Percentiles rank a stretch among this genome's conserved stretches.
These are phyloP conservation scores for Microchrysa polita DNA, from an alignment of 2,888 invertebrate species.

Conservation along the genomic window DNA sequence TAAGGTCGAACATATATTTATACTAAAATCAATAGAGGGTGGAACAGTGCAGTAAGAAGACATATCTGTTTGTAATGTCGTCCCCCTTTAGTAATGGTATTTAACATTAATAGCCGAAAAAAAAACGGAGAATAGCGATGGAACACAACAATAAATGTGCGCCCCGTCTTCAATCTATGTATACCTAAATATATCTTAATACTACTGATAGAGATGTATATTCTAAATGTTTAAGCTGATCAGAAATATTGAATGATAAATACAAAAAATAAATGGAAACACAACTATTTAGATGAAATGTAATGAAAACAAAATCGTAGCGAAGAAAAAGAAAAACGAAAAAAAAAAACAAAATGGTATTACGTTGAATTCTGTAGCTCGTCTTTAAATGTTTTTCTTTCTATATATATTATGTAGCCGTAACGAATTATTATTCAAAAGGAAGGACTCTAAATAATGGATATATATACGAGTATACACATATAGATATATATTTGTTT, in stretches of 20 bases:
- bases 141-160: not conserved
- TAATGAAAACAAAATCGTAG: not conserved
- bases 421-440: not conserved
- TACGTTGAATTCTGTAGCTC: not conserved
- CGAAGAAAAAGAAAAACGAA: not conserved
- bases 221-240: slow-evolving; percentile 27
- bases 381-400: not conserved
- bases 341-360: not conserved
- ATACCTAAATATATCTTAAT: slow-evolving; percentile 34
- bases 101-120: not conserved
- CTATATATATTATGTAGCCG: not conserved
- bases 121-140: not conserved
- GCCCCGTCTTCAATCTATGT: slow-evolving; percentile 19
- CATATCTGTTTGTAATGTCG: not conserved
- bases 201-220: slow-evolving; percentile 29
- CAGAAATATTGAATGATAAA: not conserved
- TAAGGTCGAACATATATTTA: not conserved
- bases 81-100: not conserved
- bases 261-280: not conserved
- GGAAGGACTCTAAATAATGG: not conserved
- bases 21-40: not conserved
- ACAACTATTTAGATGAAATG: too few relatives aligned
- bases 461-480: too few relatives aligned
- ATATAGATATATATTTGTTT: not conserved
- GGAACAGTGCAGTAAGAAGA: not conserved